Evolutionary conservation across 2,113 vertebrate species (phyloP), one percentile per base, ranked within the genome.

Genomic region (Ameiurus melas): DNA sequence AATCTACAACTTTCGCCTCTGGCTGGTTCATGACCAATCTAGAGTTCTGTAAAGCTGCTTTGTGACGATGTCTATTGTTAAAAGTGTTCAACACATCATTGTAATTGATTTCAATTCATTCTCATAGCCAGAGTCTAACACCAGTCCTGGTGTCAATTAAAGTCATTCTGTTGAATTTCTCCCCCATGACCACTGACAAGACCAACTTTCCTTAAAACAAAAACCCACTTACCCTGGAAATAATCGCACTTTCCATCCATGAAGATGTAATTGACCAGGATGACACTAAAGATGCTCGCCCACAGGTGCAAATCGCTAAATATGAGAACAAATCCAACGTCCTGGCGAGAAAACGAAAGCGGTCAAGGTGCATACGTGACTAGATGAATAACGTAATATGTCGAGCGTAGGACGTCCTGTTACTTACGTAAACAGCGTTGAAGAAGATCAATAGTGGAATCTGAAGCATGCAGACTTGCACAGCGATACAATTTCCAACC

Each of bases 401-500:
- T 39, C 20, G 27, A 68, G 20, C n/a, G 43, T 47, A 47, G 43
- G 43, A 47, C 43, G 43, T 47, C 30, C n/a, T 1, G 25, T n/a
- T 27, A 96, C 97, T 97, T 92, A 97, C 97, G 0, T 97, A 97
- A 92, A 97, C 96, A 36, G 96, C 95, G 17, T 97, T 97, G 93
- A 98, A 98, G 87, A 98, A 94, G 89, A 97, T 95, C 84, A 98
- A 93, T 77, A 98, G 92, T 5, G 97, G 97, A 62, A 98, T 98
- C 94, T 98, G 97, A 36, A 98, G 94, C 97, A 97, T 97, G 94
- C 97, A 98, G 75, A 98, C 97, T 90, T 98, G 97, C 47, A 98
- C 97, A 0, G 97, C 97, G 0, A 97, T 97, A 87, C 97, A 97
- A 66, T 95, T 98, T 84, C 97, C 97, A 0, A 98, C 97, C 91